Conservation (phyloP, 2,113 vertebrate genomes). For the Pristiophorus japonicus region DNA sequence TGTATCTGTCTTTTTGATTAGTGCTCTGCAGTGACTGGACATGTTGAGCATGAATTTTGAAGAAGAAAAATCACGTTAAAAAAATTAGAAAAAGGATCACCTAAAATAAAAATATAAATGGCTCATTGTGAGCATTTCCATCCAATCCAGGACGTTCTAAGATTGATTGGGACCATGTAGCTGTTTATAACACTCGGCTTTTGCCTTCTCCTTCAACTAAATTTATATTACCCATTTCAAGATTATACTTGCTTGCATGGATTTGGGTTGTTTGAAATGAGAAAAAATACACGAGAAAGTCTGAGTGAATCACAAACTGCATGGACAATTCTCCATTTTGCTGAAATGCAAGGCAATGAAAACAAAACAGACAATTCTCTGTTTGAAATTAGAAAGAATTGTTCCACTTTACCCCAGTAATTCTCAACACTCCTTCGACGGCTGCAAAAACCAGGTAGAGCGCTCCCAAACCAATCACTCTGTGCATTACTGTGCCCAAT, state of each 20-base stretch:
- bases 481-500: slow-evolving; percentile 75
- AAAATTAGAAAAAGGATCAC: background rate
- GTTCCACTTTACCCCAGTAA: slow-evolving; percentile 66
- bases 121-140: background rate
- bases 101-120: background rate
- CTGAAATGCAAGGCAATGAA: background rate
- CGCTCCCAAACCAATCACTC: slow-evolving; percentile 71
- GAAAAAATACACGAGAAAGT: background rate
- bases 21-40: background rate
- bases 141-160: background rate
- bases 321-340: background rate
- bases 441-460: slow-evolving; percentile 74
- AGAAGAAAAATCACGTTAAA: background rate
- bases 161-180: background rate
- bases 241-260: background rate
- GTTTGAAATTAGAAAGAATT: background rate
- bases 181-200: background rate
- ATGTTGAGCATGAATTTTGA: background rate
- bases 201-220: background rate
- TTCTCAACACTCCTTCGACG: slow-evolving; percentile 71
- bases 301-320: background rate
- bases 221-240: background rate
- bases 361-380: background rate
- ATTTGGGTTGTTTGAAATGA: background rate
- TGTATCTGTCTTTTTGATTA: background rate